Percentiles rank a stretch among this genome's conserved stretches.
Evolutionary conservation across 2,888 invertebrate genomes (phyloP).

Genomic region (Phymatocera aterrima): DNA sequence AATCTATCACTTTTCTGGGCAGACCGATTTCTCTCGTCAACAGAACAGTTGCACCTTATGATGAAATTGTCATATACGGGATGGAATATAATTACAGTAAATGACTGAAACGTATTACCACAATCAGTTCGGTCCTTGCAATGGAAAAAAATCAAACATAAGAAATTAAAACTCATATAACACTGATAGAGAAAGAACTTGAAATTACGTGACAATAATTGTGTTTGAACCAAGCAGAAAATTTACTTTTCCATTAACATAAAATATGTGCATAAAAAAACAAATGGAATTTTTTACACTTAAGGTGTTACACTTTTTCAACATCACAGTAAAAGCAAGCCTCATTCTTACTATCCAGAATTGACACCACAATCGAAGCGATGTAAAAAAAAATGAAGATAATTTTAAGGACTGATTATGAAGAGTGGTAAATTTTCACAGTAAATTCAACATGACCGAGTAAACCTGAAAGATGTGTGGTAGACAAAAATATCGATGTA

Average conservation of each 20-base stretch:
- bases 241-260: neutral
- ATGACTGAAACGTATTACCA: neutral
- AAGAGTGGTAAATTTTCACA: too few species aligned
- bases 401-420: too few species aligned
- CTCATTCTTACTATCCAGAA: neutral
- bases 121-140: neutral
- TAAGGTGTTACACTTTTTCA: neutral
- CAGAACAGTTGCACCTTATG: too few species aligned
- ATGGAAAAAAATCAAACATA: too few species aligned
- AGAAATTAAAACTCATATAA: neutral
- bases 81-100: neutral
- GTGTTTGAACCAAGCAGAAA: neutral
- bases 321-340: neutral
- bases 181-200: neutral
- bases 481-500: neutral
- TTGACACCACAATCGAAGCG: too few species aligned
- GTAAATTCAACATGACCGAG: too few species aligned
- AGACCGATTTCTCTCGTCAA: too few species aligned
- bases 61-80: too few species aligned
- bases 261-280: neutral
- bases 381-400: too few species aligned
- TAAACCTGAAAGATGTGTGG: too few species aligned
- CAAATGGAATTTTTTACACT: neutral
- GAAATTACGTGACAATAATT: neutral
- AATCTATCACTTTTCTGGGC: too few species aligned